Evolutionary conservation across 2,888 invertebrate species (phyloP).

Genomic region (Amiota minor): DNA sequence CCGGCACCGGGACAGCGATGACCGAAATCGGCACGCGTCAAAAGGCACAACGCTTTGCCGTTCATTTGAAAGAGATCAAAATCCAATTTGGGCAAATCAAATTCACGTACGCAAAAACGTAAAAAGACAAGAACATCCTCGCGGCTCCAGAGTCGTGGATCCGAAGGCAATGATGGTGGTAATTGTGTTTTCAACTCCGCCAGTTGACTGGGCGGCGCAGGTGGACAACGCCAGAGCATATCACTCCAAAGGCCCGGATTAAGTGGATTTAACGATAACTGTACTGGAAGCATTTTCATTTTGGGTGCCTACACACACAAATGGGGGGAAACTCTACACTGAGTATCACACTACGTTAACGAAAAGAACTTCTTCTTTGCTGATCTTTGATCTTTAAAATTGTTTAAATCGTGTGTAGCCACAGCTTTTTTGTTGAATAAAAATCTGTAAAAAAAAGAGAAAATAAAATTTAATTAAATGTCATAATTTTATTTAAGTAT

Average conservation of each 20-base stretch:
- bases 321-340: slow-evolving; percentile 37
- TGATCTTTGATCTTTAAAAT: neutral
- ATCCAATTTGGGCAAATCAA: slow-evolving; percentile 91
- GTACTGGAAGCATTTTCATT: slow-evolving; percentile 82
- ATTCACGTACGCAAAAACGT: slow-evolving; percentile 93
- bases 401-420: slow-evolving; percentile 9
- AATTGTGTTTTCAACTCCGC: slow-evolving; percentile 90
- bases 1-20: slow-evolving; percentile 95
- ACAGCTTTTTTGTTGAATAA: slow-evolving; percentile 1
- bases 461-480: slow-evolving; percentile 13
- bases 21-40: slow-evolving; percentile 91
- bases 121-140: slow-evolving; percentile 91
- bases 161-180: slow-evolving; percentile 86
- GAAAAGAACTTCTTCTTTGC: neutral
- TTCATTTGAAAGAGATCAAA: slow-evolving; percentile 97
- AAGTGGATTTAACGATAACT: slow-evolving; percentile 83
- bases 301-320: slow-evolving; percentile 53
- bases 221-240: slow-evolving; percentile 89
- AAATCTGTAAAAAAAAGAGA: slow-evolving; percentile 32
- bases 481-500: neutral
- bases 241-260: slow-evolving; percentile 86
- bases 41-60: slow-evolving; percentile 93
- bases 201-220: slow-evolving; percentile 84
- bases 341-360: slow-evolving; percentile 22
- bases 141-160: slow-evolving; percentile 91